Evolutionary conservation across 2,113 vertebrate species (phyloP), one percentile per base, ranked within the genome.

Genomic region (Eleginops maclovinus): DNA sequence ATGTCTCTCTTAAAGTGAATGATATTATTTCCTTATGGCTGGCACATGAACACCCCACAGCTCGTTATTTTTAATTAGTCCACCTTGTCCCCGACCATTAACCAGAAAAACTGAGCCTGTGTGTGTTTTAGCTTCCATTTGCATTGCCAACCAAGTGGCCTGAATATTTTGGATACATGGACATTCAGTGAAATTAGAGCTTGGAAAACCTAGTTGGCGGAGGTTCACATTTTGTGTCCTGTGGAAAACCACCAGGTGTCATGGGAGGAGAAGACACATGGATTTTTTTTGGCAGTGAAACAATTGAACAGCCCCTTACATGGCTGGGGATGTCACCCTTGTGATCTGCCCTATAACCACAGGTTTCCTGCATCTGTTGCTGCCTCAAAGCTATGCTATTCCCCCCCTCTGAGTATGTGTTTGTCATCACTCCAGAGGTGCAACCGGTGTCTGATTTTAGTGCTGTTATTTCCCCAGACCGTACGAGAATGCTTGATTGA

Each of bases 41-140:
- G 46, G 12, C 22, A 44, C 44, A 26, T 51, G 41, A 26, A 53
- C 17, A 54, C 26, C 47, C 55, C 55, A 54, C 10, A 46, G 31
- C 54, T 87, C 71, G 40, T 79, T 75, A 47, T 72, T 77, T 82
- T 85, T 84, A 83, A 85, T 87, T 74, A 78, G 56, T 43, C 36
- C 44, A 66, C 53, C 47, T 65, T 77, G 31, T 85, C 54, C 40
- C 31, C 31, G 8, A 36, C 31, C 9, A 66, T 77, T 75, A 82
- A 79, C 40, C 31, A 55, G 50, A 44, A 28, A 36, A 46, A 76
- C 21, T 28, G 41, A 75, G 40, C 60, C 53, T 65, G 6, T 58
- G 15, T 66, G 72, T 62, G 70, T 82, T 72, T 54, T 31, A 64
- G 36, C 2, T 8, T 46, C 19, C 4, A 3, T 55, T 71, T 62